A percentile compares a stretch with the other conserved stretches of the same genome.
phyloP scores from a whole-genome alignment of 2,888 invertebrate genomes.

The Epinotia demarniana region DNA sequence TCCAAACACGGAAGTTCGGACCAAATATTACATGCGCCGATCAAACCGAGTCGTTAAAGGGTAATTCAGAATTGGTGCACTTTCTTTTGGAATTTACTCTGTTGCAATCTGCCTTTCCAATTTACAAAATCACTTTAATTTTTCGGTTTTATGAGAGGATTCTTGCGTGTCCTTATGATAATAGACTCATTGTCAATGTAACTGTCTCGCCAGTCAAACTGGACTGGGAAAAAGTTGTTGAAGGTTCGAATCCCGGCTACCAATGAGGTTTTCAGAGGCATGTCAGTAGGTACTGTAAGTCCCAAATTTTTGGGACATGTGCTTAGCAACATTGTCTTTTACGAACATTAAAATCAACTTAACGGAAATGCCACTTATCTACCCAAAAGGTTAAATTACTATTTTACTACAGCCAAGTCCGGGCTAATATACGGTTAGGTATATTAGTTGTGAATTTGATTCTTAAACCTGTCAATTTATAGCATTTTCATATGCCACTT shows the following conservation, averaged over 20 bases:
- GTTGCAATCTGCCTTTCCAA: conserved; percentile 39
- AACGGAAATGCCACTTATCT: neutral
- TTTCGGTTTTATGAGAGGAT: conserved; percentile 9
- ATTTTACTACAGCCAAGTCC: neutral
- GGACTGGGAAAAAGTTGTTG: neutral
- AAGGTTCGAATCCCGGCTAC: no score
- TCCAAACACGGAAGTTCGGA: conserved; percentile 34
- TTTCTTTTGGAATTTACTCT: conserved; percentile 33
- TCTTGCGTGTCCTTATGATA: neutral
- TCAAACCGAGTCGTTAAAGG: conserved; percentile 23
- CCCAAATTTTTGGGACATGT: no score
- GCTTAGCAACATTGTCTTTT: neutral
- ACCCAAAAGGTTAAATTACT: conserved; percentile 6
- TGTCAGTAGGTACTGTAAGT: no score
- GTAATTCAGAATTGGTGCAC: conserved; percentile 42
- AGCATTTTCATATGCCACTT: neutral
- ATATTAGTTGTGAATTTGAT: neutral
- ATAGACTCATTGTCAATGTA: neutral
- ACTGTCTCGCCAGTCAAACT: neutral
- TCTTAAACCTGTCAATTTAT: conserved; percentile 3
- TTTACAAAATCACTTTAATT: neutral
- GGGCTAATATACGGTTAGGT: neutral
- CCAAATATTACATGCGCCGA: conserved; percentile 17
- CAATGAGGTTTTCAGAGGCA: no score
- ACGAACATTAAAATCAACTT: neutral